These are phyloP conservation scores for Lepetodrilus schrolli DNA, from an alignment of 2,888 invertebrate species.

Conservation along the genomic window DNA sequence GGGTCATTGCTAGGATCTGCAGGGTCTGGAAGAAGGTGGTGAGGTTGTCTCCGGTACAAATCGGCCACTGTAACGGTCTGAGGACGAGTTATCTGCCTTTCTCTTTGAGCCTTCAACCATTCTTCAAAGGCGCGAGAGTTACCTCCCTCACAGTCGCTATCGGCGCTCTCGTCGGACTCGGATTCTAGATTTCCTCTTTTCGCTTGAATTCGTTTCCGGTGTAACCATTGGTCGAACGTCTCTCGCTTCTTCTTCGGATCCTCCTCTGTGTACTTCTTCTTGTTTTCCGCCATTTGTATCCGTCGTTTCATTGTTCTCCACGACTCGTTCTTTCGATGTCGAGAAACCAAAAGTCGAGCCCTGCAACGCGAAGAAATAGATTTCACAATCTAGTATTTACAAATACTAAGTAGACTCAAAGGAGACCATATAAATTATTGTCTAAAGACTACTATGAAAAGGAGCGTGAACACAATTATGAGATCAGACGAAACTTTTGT, in stretches of 20 bases:
- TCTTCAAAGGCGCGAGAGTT: conserved; percentile 48
- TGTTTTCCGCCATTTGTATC: conserved; percentile 36
- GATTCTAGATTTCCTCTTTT: conserved; percentile 36
- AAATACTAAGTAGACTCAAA: not conserved
- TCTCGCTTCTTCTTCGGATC: conserved; percentile 34
- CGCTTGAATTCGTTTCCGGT: conserved; percentile 43
- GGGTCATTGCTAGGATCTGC: conserved; percentile 21
- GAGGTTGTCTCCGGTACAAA: conserved; percentile 32
- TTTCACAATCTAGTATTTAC: not conserved
- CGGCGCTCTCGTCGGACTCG: conserved; percentile 39
- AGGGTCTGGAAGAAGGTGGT: conserved; percentile 28
- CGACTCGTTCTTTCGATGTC: conserved; percentile 33
- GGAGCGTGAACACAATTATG: too few relatives aligned
- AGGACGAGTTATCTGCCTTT: conserved; percentile 15
- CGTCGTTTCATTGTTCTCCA: conserved; percentile 38
- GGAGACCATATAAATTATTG: not conserved
- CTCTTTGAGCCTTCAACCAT: conserved; percentile 38
- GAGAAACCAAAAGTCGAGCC: conserved; percentile 22
- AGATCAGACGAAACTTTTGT: too few relatives aligned
- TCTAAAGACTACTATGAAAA: too few relatives aligned
- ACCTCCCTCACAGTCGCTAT: conserved; percentile 42
- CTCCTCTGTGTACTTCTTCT: conserved; percentile 28
- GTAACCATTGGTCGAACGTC: conserved; percentile 59
- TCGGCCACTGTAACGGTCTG: conserved; percentile 29
- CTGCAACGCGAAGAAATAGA: conserved; percentile 9